Percentiles rank a stretch among this genome's conserved stretches.
These are phyloP conservation scores for Panagrolaimus sp. DNA, from an alignment of 1,140 invertebrate species.

Conservation along the genomic window DNA sequence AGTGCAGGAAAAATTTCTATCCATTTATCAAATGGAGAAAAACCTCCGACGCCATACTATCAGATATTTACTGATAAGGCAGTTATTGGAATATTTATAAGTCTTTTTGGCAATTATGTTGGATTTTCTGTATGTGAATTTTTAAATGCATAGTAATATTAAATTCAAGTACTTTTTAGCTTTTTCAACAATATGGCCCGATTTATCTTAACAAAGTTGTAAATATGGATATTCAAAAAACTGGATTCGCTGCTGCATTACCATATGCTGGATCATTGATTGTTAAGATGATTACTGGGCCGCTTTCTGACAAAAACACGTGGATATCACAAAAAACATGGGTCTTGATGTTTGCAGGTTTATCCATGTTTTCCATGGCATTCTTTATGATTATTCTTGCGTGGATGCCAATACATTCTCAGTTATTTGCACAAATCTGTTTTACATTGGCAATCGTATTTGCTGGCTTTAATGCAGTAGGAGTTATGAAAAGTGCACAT, in stretches of 20 bases:
- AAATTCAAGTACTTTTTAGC: not conserved
- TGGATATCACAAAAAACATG: slow-evolving; percentile 6
- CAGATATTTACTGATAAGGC: slow-evolving; percentile 14
- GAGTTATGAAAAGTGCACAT: slow-evolving; percentile 12
- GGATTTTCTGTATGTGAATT: not conserved
- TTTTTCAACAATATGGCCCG: not conserved
- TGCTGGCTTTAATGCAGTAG: slow-evolving; percentile 12
- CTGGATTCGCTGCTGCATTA: slow-evolving; percentile 25
- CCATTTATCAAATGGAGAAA: not conserved
- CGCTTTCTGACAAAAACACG: slow-evolving; percentile 15
- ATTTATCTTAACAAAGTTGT: slow-evolving; percentile 9
- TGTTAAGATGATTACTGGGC: slow-evolving; percentile 18
- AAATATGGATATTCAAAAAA: slow-evolving; percentile 21
- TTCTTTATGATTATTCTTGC: slow-evolving; percentile 7
- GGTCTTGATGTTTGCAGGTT: slow-evolving; percentile 19
- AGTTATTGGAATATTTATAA: not conserved
- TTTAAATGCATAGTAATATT: too few species aligned
- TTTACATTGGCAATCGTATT: slow-evolving; percentile 14
- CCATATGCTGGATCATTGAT: slow-evolving; percentile 21
- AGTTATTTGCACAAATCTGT: slow-evolving; percentile 8
- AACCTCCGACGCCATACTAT: not conserved
- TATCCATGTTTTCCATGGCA: slow-evolving; percentile 22
- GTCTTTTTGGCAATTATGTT: not conserved
- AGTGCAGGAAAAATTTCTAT: slow-evolving; percentile 5
- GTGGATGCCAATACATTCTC: slow-evolving; percentile 9